phyloP scores from a whole-genome alignment of 2,113 vertebrate genomes.

The Tragelaphus scriptus region DNA sequence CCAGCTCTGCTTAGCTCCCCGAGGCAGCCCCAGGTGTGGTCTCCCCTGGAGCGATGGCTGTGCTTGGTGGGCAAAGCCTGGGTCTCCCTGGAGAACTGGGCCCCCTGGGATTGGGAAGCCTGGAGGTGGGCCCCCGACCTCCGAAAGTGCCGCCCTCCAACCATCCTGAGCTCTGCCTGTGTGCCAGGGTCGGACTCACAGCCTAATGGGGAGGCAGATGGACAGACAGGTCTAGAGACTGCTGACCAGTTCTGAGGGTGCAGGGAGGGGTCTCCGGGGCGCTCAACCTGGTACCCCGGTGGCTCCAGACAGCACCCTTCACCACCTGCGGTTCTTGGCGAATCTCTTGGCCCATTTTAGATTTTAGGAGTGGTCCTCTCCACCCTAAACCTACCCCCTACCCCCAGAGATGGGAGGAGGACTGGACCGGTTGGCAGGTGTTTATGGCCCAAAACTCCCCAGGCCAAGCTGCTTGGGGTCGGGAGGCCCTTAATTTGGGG shows the following conservation, averaged over 20 bases:
- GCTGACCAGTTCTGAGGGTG: not conserved
- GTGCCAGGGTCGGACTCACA: not conserved
- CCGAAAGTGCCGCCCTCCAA: not conserved
- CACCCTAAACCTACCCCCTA: not conserved
- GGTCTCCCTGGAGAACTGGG: not conserved
- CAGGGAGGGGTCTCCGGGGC: not conserved
- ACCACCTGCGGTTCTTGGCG: not conserved
- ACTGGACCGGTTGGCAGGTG: not conserved
- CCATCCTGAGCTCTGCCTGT: not conserved
- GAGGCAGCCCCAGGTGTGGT: not conserved
- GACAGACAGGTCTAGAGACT: not conserved
- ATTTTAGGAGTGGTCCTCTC: not conserved
- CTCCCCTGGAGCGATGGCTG: not conserved
- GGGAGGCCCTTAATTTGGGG: not conserved
- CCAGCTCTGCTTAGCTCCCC: not conserved
- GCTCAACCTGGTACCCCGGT: rapidly evolving
- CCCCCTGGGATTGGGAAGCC: not conserved
- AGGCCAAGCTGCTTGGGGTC: rapidly evolving
- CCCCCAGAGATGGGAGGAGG: not conserved
- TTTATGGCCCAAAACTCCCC: not conserved
- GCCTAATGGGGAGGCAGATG: not conserved
- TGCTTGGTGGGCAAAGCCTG: not conserved
- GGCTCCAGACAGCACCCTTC: not conserved
- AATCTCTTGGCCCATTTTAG: not conserved
- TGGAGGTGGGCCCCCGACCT: not conserved